Percentiles rank a stretch among this genome's conserved stretches.
Evolutionary conservation across 1,140 invertebrate genomes (phyloP).

Genomic region (Bombyx mandarina): DNA sequence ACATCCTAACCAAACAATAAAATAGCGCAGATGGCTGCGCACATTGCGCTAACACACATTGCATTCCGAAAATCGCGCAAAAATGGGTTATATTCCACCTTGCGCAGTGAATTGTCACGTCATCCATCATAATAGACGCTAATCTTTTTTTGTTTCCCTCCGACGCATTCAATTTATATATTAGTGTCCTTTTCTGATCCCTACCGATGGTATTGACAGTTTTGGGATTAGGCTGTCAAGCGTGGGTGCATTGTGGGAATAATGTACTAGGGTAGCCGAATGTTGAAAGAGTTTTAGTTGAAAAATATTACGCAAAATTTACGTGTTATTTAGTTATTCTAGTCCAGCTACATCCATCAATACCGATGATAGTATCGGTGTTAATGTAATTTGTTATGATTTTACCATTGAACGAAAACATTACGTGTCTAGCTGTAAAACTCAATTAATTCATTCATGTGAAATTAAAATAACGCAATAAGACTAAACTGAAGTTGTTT

Average conservation of each 20-base stretch:
- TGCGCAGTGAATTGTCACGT: slow-evolving; percentile 39
- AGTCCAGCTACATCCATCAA: too few relatives aligned
- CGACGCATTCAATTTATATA: slow-evolving; percentile 24
- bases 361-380: too few relatives aligned
- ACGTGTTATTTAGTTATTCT: too few relatives aligned
- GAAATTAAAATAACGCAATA: too few relatives aligned
- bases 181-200: slow-evolving; percentile 30
- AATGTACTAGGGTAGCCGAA: background rate
- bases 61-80: slow-evolving; percentile 42
- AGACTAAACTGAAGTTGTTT: too few relatives aligned
- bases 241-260: slow-evolving; percentile 43
- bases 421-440: too few relatives aligned
- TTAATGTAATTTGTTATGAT: too few relatives aligned
- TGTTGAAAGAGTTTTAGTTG: too few relatives aligned
- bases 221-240: slow-evolving; percentile 47
- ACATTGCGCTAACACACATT: slow-evolving; percentile 42
- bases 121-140: slow-evolving; percentile 36
- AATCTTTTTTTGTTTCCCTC: slow-evolving; percentile 37
- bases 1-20: slow-evolving; percentile 57
- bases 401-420: too few relatives aligned
- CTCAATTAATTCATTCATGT: too few relatives aligned
- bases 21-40: slow-evolving; percentile 49
- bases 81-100: slow-evolving; percentile 62
- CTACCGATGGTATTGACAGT: too few relatives aligned
- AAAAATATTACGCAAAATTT: too few relatives aligned